Conservation (phyloP, 2,797 vertebrate species). For the Sandelia bainsii region DNA sequence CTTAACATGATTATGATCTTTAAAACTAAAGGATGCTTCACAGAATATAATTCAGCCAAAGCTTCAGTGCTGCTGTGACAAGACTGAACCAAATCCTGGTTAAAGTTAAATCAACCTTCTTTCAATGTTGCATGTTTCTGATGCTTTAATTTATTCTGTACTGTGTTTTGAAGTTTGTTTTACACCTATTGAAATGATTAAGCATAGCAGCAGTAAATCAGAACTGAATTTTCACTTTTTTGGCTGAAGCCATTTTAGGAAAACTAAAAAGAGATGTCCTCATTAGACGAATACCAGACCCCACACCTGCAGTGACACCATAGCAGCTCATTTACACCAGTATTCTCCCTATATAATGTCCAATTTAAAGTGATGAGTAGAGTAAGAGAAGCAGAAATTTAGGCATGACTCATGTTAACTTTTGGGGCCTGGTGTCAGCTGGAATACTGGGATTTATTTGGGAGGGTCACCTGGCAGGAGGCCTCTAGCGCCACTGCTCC, state of each 20-base stretch:
- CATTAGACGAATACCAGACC: conserved; percentile 50
- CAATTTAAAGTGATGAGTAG: conserved; percentile 63
- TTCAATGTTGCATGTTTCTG: not conserved
- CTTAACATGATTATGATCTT: conserved; percentile 15
- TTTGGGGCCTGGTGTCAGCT: conserved; percentile 33
- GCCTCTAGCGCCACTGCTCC: not conserved
- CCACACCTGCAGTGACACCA: conserved; percentile 27
- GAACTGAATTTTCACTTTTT: conserved; percentile 31
- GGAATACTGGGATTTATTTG: conserved; percentile 25
- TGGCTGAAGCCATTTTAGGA: conserved; percentile 33
- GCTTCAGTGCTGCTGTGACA: conserved; percentile 2
- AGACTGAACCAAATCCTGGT: not conserved
- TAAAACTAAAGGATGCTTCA: conserved; percentile 8
- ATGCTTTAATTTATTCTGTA: not conserved
- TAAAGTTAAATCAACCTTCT: not conserved
- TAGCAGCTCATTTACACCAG: conserved; percentile 45
- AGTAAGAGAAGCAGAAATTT: conserved; percentile 58
- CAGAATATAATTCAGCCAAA: conserved; percentile 16
- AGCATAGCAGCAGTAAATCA: conserved; percentile 11
- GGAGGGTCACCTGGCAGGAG: conserved; percentile 29
- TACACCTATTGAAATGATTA: not conserved
- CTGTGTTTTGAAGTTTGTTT: not conserved
- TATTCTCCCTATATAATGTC: conserved; percentile 47
- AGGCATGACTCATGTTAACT: conserved; percentile 61
- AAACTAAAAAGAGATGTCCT: conserved; percentile 45